Evolutionary conservation across 2,888 invertebrate genomes (phyloP).

Genomic region (Pristionchus maxplancki): DNA sequence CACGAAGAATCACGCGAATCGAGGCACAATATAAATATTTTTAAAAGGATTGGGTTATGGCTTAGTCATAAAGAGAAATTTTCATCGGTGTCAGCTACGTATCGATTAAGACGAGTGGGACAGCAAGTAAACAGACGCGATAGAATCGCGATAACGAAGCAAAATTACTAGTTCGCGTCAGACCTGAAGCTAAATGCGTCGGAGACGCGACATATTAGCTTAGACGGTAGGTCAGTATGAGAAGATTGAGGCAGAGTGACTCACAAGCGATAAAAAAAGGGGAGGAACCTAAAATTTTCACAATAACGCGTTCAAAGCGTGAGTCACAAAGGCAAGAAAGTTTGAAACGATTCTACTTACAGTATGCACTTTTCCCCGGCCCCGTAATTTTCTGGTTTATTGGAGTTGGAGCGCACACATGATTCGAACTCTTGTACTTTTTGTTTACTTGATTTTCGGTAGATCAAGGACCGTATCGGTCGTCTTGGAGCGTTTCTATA

Average conservation of each 20-base stretch:
- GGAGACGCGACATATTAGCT: background rate
- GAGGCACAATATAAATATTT: background rate
- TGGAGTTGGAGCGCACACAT: too few relatives aligned
- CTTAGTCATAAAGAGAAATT: too few relatives aligned
- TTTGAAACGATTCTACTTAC: background rate
- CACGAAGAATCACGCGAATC: background rate
- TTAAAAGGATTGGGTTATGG: background rate
- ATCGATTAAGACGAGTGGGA: too few relatives aligned
- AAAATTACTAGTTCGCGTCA: background rate
- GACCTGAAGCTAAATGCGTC: background rate
- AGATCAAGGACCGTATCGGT: too few relatives aligned
- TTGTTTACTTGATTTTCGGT: too few relatives aligned
- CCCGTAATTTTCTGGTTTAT: too few relatives aligned
- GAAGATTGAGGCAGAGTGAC: background rate
- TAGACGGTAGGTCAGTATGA: background rate
- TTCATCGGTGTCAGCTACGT: too few relatives aligned
- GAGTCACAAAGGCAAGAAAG: background rate
- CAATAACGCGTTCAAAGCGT: background rate
- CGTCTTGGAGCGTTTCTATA: too few relatives aligned
- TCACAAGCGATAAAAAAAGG: conserved; percentile 21
- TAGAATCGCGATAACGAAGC: background rate
- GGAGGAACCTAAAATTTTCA: background rate
- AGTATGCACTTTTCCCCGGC: background rate
- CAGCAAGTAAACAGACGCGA: background rate
- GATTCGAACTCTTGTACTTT: too few relatives aligned